A percentile compares a stretch with the other conserved stretches of the same genome.
These are phyloP conservation scores for Sebastiscus tertius DNA, from an alignment of 2,797 vertebrate species.

Conservation along the genomic window DNA sequence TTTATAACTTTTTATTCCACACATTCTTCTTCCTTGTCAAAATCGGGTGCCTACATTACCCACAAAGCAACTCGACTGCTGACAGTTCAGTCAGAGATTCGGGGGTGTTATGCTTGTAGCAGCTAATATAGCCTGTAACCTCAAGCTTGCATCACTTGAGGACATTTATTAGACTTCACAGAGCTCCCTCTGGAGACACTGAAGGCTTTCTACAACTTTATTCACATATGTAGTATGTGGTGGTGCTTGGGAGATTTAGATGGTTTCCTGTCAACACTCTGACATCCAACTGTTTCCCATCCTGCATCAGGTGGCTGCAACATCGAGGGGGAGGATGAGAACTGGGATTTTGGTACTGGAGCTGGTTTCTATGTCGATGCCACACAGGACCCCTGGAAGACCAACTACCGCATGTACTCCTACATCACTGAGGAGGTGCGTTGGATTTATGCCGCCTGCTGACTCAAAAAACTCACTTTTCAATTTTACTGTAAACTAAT, in stretches of 20 bases:
- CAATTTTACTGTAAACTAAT: fast-evolving
- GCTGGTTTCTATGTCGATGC: conserved; percentile 96
- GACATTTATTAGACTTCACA: too few relatives aligned
- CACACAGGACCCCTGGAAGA: conserved; percentile 94
- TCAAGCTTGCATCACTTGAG: neutral
- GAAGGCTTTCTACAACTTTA: neutral
- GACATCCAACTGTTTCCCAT: neutral
- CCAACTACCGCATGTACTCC: conserved; percentile 96
- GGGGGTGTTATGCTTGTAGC: neutral
- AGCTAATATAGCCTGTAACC: neutral
- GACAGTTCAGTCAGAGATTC: neutral
- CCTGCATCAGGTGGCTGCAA: conserved; percentile 88
- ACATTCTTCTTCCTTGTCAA: too few relatives aligned
- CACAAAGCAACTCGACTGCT: too few relatives aligned
- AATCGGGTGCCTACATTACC: too few relatives aligned
- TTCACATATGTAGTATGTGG: neutral
- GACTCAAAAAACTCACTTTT: neutral
- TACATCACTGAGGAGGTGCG: conserved; percentile 93
- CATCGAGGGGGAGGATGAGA: conserved; percentile 95
- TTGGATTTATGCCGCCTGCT: fast-evolving
- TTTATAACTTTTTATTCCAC: too few relatives aligned
- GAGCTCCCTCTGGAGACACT: too few relatives aligned
- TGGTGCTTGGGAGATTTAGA: neutral
- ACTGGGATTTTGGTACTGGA: conserved; percentile 96
- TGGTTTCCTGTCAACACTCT: neutral